phyloP scores from a whole-genome alignment of 1,140 invertebrate genomes.

The Drosophila miranda region DNA sequence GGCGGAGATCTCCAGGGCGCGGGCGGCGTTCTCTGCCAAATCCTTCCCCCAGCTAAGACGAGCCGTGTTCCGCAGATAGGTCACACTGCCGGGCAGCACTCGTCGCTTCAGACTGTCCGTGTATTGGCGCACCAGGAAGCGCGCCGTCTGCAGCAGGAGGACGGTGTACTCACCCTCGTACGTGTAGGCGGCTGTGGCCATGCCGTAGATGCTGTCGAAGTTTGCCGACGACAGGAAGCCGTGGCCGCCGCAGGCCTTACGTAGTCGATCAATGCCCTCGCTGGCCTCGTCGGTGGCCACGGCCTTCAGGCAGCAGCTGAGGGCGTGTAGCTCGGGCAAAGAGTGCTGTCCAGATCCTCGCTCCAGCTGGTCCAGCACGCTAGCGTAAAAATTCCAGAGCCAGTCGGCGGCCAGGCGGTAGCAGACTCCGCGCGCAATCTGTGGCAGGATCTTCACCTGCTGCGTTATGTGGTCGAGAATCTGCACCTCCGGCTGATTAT shows the following conservation, averaged over 20 bases:
- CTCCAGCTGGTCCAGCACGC: constrained; percentile 89
- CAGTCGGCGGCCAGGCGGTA: constrained; percentile 88
- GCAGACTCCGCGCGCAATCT: constrained; percentile 90
- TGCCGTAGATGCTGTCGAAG: constrained; percentile 90
- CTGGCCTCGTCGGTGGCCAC: constrained; percentile 89
- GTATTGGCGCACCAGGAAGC: constrained; percentile 87
- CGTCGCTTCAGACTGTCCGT: constrained; percentile 84
- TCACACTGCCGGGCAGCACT: constrained; percentile 81
- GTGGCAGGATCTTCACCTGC: constrained; percentile 93
- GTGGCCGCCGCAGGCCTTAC: constrained; percentile 95
- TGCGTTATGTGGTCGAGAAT: constrained; percentile 96
- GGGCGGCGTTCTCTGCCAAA: constrained; percentile 41
- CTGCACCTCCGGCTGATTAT: constrained; percentile 90
- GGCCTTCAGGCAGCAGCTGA: constrained; percentile 95
- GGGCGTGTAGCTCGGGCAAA: constrained; percentile 93
- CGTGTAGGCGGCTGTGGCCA: constrained; percentile 92
- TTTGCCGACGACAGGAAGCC: constrained; percentile 94
- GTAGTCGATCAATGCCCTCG: constrained; percentile 88
- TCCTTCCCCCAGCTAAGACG: constrained; percentile 47
- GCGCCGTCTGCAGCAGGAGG: constrained; percentile 93
- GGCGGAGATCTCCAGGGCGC: constrained; percentile 81
- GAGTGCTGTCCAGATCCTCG: background rate
- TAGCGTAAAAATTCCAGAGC: constrained; percentile 91
- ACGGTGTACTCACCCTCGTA: constrained; percentile 98
- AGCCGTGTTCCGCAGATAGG: constrained; percentile 71